Base-by-base conservation (phyloP, 2,113 vertebrate genomes). In the Stictonetta naevosa region DNA sequence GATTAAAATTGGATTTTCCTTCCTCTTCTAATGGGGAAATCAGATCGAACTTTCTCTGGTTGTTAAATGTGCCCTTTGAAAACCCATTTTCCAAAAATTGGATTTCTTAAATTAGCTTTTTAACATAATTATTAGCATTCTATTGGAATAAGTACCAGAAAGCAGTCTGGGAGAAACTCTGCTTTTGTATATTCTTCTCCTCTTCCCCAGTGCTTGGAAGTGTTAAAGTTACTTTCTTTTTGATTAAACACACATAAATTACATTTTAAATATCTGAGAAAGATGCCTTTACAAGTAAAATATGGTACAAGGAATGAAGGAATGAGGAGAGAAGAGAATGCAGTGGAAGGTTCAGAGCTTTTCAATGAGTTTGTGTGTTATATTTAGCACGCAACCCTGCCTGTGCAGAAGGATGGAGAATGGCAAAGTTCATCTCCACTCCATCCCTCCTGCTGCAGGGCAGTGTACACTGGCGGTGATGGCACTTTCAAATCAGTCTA, bases 11-110 rank as follows among this genome's bases (percentile, higher is more conserved):
- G 90, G 84, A 86, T 97, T 97, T 96, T 90, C 53, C 73, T 89
- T 92, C 90, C 82, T 82, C 91, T 95, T 93, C 83, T 97, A 96
- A 96, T 96, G 88, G 96, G 25, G 81, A 96, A 96, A 94, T 91
- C 85, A 78, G 94, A 96, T 93, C 94, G 93, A 96, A 92, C 88
- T 92, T 93, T 92, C 92, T 91, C 74, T 93, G 64, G 83, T 91
- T 96, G 90, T 92, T 95, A 93, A 95, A 94, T 95, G 91, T 96
- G 95, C 92, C 93, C 96, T 96, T 96, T 97, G 96, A 96, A 97
- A 97, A 96, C 80, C 96, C 93, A 97, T 96, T 96, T 97, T 96
- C 92, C 83, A 96, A 96, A 92, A 94, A 97, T 95, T 95, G 96
- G 90, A 94, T 97, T 95, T 93, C 63, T 92, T 91, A 94, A 97